Percentiles rank a stretch among this genome's conserved stretches.
Conservation (phyloP, 2,113 vertebrate species). For the Edolisoma coerulescens region DNA sequence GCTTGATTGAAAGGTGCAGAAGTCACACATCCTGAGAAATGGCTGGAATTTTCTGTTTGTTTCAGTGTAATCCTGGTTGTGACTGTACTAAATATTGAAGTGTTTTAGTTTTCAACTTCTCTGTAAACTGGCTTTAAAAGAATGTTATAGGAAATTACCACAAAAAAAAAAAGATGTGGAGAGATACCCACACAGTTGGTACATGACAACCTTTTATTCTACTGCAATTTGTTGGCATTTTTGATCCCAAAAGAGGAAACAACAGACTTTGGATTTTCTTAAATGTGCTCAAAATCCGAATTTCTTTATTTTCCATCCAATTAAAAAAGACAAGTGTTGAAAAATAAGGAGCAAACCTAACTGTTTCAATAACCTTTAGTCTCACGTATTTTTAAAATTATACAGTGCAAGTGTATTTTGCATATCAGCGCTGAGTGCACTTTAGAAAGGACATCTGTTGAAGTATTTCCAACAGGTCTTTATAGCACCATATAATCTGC, state of each 20-base stretch:
- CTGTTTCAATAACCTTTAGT: background rate
- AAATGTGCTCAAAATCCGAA: background rate
- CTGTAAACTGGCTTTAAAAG: background rate
- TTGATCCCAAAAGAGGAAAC: background rate
- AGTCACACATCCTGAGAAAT: background rate
- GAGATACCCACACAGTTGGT: background rate
- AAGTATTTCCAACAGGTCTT: background rate
- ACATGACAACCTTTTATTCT: background rate
- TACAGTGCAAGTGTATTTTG: background rate
- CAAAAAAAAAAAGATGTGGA: background rate
- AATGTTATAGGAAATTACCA: background rate
- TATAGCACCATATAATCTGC: conserved; percentile 38
- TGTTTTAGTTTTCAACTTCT: background rate
- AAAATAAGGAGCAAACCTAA: background rate
- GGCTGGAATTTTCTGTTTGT: background rate
- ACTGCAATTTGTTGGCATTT: background rate
- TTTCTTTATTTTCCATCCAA: background rate
- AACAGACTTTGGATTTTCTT: background rate
- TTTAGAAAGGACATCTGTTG: conserved; percentile 12
- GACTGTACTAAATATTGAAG: background rate
- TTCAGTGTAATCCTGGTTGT: background rate
- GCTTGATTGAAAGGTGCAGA: background rate
- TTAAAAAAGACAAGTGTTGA: background rate
- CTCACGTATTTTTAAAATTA: background rate
- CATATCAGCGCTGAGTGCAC: background rate